A percentile compares a stretch with the other conserved stretches of the same genome.
phyloP scores from a whole-genome alignment of 1,140 invertebrate genomes.

The Heliothis subflexa region DNA sequence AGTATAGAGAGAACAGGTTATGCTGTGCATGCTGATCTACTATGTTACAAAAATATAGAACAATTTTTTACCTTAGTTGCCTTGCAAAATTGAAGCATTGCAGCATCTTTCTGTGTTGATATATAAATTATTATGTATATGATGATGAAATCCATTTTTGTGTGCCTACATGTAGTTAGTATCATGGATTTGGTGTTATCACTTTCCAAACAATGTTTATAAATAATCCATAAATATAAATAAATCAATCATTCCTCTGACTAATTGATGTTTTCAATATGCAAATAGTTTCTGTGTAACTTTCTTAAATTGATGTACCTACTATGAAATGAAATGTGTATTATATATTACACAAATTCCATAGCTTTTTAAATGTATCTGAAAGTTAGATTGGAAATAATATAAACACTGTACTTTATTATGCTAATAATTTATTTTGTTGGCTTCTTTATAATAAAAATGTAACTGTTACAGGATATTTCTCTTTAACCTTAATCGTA shows the following conservation, averaged over 20 bases:
- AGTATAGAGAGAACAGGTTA: too few species aligned
- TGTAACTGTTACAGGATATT: slow-evolving; percentile 33
- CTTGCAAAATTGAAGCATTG: too few species aligned
- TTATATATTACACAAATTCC: too few species aligned
- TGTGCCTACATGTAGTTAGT: too few species aligned
- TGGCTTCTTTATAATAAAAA: slow-evolving; percentile 31
- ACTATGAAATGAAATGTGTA: too few species aligned
- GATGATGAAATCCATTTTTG: too few species aligned
- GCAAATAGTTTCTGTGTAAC: background rate
- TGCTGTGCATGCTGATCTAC: too few species aligned
- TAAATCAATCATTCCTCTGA: background rate
- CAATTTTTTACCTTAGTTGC: too few species aligned
- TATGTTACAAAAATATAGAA: too few species aligned
- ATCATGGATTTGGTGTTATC: too few species aligned
- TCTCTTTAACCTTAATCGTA: slow-evolving; percentile 32
- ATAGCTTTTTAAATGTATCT: background rate
- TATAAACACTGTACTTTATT: slow-evolving; percentile 19
- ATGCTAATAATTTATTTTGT: slow-evolving; percentile 40
- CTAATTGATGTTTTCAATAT: background rate
- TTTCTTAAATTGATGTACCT: background rate
- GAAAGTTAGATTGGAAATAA: background rate
- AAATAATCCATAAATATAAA: background rate
- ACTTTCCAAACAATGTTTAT: too few species aligned
- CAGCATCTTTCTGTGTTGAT: background rate
- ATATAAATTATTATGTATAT: background rate